phyloP scores from a whole-genome alignment of 1,140 invertebrate genomes.

The Apocrypta bakeri region DNA sequence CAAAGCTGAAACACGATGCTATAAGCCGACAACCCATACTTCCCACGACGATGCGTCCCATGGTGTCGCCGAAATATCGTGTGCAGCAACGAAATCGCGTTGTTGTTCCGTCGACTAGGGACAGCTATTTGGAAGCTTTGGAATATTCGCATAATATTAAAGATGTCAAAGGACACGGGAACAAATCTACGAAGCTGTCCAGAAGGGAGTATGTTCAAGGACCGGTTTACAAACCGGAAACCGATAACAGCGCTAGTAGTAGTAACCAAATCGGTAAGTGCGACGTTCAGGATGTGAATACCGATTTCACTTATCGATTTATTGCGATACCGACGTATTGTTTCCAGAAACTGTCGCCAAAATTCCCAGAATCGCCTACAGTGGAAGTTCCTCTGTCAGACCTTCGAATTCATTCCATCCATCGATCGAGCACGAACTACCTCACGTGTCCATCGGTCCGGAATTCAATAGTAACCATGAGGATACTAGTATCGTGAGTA shows the following conservation, averaged over 20 bases:
- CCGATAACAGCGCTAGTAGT: not conserved
- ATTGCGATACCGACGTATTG: not conserved
- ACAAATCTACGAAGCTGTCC: constrained; percentile 52
- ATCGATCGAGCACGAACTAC: constrained; percentile 21
- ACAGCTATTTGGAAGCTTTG: constrained; percentile 73
- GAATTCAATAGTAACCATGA: not conserved
- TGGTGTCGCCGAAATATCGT: not conserved
- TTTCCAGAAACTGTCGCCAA: constrained; percentile 23
- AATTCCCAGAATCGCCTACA: constrained; percentile 21
- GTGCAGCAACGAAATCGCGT: not conserved
- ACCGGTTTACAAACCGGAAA: constrained; percentile 54
- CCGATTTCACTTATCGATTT: not conserved
- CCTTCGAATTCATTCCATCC: not conserved
- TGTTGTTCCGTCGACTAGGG: constrained; percentile 47
- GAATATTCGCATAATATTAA: constrained; percentile 70
- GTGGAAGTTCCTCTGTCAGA: not conserved
- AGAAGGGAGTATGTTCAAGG: constrained; percentile 63
- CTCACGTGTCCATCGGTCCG: constrained; percentile 64
- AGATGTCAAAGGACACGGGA: constrained; percentile 56
- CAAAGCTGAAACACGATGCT: not conserved
- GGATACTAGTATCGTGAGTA: not conserved
- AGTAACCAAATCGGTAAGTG: constrained; percentile 10
- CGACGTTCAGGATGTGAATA: not conserved
- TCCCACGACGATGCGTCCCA: not conserved
- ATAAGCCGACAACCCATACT: not conserved